Percentiles rank a stretch among this genome's conserved stretches.
Evolutionary conservation across 2,113 vertebrate species (phyloP).

Genomic region (Tiliqua scincoides): DNA sequence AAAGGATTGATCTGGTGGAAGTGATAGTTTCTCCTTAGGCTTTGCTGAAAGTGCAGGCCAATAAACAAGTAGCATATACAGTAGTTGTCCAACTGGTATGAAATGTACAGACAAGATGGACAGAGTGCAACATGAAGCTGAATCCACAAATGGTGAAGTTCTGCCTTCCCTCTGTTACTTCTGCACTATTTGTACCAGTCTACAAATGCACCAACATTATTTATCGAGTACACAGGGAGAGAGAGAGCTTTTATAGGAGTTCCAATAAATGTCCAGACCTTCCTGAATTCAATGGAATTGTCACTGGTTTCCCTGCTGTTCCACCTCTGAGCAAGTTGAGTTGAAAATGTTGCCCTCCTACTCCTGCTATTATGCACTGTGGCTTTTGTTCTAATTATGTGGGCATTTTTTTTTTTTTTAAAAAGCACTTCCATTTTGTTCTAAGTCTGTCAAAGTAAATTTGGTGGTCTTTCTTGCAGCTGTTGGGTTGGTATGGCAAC

Average conservation of each 20-base stretch:
- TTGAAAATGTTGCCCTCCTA: slow-evolving; percentile 42
- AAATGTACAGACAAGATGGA: neutral
- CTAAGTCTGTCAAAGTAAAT: neutral
- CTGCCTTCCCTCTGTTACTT: neutral
- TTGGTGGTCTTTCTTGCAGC: neutral
- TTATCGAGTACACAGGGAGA: neutral
- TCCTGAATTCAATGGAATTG: neutral
- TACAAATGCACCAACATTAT: neutral
- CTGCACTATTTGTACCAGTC: neutral
- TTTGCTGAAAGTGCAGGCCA: neutral
- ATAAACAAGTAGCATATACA: neutral
- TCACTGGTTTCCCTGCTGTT: slow-evolving; percentile 7
- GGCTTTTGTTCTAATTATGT: neutral
- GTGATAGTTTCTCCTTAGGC: neutral
- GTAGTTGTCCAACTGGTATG: neutral
- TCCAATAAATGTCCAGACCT: neutral
- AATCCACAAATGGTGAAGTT: neutral
- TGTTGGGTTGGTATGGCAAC: slow-evolving; percentile 26
- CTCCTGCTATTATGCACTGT: neutral
- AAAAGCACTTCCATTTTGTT: slow-evolving; percentile 23
- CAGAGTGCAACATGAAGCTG: neutral
- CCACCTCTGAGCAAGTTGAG: slow-evolving; percentile 1
- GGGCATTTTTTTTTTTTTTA: neutral
- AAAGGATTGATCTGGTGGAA: neutral
- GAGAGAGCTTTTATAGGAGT: neutral